Evolutionary conservation across 2,113 vertebrate species (phyloP).

Genomic region (Sarotherodon lohbergeri): DNA sequence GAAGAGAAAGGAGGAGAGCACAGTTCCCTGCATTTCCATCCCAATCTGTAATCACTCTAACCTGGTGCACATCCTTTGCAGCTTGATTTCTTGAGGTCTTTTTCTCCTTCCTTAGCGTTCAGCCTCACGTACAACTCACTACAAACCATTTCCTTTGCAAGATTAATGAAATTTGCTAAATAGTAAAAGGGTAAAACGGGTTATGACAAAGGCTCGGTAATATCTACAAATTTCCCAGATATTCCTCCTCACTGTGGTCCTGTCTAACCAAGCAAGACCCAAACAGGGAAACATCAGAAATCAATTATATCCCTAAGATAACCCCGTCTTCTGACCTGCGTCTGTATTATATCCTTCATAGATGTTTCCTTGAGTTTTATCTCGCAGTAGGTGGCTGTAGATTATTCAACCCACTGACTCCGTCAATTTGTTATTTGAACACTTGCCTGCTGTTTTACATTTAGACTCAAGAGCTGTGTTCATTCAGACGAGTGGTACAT

Average conservation of each 20-base stretch:
- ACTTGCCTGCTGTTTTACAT: neutral
- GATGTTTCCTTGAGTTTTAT: neutral
- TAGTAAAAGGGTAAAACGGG: rapidly evolving
- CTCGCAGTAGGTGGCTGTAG: neutral
- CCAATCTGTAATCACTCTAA: neutral
- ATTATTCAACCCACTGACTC: neutral
- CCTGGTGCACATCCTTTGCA: no score
- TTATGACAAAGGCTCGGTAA: neutral
- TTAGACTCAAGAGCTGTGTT: neutral
- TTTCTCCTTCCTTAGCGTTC: neutral
- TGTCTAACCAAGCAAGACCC: neutral
- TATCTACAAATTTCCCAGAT: neutral
- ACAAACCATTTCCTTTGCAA: neutral
- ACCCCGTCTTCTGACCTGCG: neutral
- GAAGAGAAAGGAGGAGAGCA: neutral
- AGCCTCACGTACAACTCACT: rapidly evolving
- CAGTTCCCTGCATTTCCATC: neutral
- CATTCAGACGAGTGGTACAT: neutral
- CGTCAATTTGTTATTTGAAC: neutral
- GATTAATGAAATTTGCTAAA: neutral
- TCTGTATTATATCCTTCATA: neutral
- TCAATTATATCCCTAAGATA: neutral
- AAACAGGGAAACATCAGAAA: neutral
- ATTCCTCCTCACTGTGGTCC: neutral
- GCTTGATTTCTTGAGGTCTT: no score